Evolutionary conservation across 2,113 vertebrate genomes (phyloP).

Genomic region (Salvelinus alpinus): DNA sequence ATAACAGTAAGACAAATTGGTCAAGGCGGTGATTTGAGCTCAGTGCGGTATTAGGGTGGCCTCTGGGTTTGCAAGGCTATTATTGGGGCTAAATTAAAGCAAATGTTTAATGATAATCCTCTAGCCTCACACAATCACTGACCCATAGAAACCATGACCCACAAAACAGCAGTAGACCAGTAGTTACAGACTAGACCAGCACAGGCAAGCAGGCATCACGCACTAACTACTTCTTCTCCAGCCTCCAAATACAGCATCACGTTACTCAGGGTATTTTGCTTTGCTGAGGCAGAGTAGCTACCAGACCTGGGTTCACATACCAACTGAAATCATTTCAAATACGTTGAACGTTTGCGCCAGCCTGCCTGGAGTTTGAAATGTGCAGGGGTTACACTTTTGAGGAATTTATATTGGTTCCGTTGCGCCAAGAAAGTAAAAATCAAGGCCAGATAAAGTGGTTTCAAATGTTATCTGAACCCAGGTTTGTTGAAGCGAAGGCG

Average conservation of each 20-base stretch:
- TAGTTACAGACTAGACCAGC: no score
- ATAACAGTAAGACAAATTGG: neutral
- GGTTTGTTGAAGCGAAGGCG: neutral
- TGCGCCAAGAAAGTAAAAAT: no score
- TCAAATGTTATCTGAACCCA: no score
- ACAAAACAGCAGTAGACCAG: no score
- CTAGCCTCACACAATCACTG: no score
- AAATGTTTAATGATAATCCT: neutral
- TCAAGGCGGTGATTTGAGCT: neutral
- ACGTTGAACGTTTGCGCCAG: neutral
- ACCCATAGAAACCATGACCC: no score
- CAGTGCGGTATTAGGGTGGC: neutral
- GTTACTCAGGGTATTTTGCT: no score
- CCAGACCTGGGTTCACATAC: neutral
- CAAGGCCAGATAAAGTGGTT: no score
- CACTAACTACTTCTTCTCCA: no score
- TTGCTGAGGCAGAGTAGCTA: no score
- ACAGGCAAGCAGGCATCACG: no score
- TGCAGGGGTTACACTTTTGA: neutral
- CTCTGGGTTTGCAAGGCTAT: neutral
- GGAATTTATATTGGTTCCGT: neutral
- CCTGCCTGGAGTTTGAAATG: neutral
- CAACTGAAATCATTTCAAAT: neutral
- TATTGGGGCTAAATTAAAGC: neutral
- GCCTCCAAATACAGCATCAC: no score